phyloP scores from a whole-genome alignment of 2,113 vertebrate genomes.

The Hippocampus mohnikei region DNA sequence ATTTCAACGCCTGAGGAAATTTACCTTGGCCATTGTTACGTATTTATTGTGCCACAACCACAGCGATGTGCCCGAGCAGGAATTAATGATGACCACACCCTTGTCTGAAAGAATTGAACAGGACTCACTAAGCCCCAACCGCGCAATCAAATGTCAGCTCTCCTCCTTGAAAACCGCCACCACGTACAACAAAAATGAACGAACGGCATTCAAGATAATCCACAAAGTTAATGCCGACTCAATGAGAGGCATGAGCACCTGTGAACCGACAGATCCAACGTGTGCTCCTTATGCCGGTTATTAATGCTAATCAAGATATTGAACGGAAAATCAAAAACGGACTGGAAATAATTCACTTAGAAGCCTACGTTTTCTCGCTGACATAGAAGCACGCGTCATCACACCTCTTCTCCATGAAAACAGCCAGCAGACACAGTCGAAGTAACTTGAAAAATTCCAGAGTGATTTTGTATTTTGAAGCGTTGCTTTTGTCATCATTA shows the following conservation, averaged over 20 bases:
- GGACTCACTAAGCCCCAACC: neutral
- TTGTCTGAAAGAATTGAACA: neutral
- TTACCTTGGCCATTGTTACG: neutral
- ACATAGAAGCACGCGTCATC: neutral
- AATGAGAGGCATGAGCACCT: neutral
- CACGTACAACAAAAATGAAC: neutral
- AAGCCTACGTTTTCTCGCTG: neutral
- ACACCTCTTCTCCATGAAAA: neutral
- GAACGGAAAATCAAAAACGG: neutral
- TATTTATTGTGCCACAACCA: neutral
- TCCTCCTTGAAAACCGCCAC: neutral
- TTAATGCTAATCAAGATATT: neutral
- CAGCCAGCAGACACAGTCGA: neutral
- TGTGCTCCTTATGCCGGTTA: neutral
- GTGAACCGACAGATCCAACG: neutral
- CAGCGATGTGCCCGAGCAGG: neutral
- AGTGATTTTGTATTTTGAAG: neutral
- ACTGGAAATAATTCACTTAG: too few relatives aligned
- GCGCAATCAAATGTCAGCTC: neutral
- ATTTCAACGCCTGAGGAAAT: neutral
- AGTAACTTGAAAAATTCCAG: neutral
- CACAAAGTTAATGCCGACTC: neutral
- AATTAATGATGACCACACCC: neutral
- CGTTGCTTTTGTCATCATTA: neutral
- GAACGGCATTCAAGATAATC: neutral